phyloP scores from a whole-genome alignment of 2,113 vertebrate species.

The Macquaria ambigua region DNA sequence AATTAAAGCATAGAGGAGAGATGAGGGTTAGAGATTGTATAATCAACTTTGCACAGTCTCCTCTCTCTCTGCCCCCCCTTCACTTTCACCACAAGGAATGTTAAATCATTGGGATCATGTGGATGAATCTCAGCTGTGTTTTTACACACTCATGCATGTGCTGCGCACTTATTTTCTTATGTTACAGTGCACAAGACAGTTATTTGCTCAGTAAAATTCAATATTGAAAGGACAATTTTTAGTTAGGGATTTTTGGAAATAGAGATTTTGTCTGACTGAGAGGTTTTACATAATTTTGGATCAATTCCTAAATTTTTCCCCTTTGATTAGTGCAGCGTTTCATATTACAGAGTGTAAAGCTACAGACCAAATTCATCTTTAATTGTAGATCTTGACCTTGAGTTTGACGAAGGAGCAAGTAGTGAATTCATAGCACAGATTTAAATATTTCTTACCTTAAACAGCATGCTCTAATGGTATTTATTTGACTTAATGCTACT shows the following conservation, averaged over 20 bases:
- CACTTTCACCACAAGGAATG: conserved; percentile 72
- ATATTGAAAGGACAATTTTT: neutral
- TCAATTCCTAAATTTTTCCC: neutral
- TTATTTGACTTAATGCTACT: neutral
- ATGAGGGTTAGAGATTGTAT: conserved; percentile 40
- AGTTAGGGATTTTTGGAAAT: conserved; percentile 13
- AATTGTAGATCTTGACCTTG: neutral
- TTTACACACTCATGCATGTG: conserved; percentile 47
- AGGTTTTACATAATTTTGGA: neutral
- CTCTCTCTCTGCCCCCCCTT: conserved; percentile 44
- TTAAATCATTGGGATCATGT: conserved; percentile 70
- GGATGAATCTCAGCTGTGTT: conserved; percentile 71
- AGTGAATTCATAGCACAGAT: neutral
- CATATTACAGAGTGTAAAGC: neutral
- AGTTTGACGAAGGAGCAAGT: neutral
- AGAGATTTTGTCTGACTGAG: neutral
- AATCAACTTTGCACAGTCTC: conserved; percentile 44
- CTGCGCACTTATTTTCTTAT: conserved; percentile 21
- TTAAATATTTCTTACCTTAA: neutral
- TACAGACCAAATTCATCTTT: neutral
- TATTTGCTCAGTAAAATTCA: neutral
- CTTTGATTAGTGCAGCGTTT: neutral
- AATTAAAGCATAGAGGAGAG: neutral
- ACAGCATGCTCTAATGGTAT: neutral
- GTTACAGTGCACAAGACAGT: conserved; percentile 2